These are phyloP conservation scores for Platichthys stellatus DNA, from an alignment of 2,113 vertebrate species.

Conservation along the genomic window DNA sequence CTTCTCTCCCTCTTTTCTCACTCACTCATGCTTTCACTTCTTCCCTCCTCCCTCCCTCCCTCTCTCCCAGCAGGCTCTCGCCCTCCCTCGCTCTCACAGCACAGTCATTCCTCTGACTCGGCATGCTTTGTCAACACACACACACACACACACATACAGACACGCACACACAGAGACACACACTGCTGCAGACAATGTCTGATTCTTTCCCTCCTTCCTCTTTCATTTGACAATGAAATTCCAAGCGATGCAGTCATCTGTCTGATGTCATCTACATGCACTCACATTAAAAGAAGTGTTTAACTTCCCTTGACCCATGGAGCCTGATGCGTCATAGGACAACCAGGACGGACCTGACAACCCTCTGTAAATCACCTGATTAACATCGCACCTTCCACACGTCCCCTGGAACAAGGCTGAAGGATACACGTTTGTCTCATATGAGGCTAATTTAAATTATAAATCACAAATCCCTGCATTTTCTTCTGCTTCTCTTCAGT, in stretches of 20 bases:
- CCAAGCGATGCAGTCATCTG: conserved; percentile 53
- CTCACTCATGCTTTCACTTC: conserved; percentile 38
- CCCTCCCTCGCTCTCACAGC: conserved; percentile 27
- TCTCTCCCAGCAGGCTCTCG: conserved; percentile 26
- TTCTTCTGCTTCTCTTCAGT: neutral
- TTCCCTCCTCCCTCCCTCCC: neutral
- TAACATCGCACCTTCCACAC: neutral
- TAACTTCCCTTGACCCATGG: conserved; percentile 16
- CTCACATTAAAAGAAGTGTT: conserved; percentile 24
- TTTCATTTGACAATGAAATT: conserved; percentile 26
- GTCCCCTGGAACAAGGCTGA: neutral
- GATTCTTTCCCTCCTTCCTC: conserved; percentile 44
- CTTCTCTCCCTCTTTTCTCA: conserved; percentile 32
- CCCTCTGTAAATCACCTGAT: conserved; percentile 11
- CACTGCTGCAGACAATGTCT: conserved; percentile 44
- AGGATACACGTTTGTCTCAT: conserved; percentile 1
- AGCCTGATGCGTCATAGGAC: conserved; percentile 37
- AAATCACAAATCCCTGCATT: neutral
- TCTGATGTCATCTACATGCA: conserved; percentile 47
- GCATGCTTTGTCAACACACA: conserved; percentile 73
- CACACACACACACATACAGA: conserved; percentile 70
- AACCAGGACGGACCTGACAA: conserved; percentile 27
- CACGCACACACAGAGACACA: conserved; percentile 71
- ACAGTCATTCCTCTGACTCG: conserved; percentile 69
- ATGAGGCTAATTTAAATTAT: conserved; percentile 11